Percentiles rank a stretch among this genome's conserved stretches.
Conservation (phyloP, 1,140 invertebrate species). For the Halesus radiatus region DNA sequence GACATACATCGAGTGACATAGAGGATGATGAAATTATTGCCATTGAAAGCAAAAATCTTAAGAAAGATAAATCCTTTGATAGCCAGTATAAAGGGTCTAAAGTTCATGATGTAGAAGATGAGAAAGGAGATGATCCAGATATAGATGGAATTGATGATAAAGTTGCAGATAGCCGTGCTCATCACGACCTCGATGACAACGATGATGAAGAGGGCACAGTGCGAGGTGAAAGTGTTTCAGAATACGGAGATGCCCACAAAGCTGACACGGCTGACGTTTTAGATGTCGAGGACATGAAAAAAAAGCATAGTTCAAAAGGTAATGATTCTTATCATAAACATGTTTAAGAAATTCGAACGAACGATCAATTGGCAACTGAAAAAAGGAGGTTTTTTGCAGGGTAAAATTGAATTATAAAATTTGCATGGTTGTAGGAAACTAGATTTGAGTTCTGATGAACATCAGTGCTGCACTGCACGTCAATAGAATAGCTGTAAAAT, state of each 20-base stretch:
- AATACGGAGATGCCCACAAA: conserved; percentile 64
- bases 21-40: conserved; percentile 36
- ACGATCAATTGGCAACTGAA: background rate
- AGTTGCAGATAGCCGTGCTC: background rate
- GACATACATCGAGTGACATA: conserved; percentile 21
- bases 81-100: conserved; percentile 15
- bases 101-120: conserved; percentile 45
- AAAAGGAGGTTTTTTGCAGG: conserved; percentile 4
- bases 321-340: conserved; percentile 30
- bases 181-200: conserved; percentile 59
- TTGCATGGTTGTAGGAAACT: conserved; percentile 11
- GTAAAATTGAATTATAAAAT: conserved; percentile 8
- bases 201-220: conserved; percentile 66
- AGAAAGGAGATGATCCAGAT: conserved; percentile 48
- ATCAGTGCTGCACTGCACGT: conserved; percentile 15
- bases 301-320: conserved; percentile 39
- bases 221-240: conserved; percentile 63
- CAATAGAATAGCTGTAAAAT: conserved; percentile 22
- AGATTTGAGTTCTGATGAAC: conserved; percentile 2
- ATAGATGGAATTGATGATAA: conserved; percentile 35
- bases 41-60: conserved; percentile 20
- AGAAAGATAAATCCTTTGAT: conserved; percentile 7
- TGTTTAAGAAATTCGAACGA: conserved; percentile 2
- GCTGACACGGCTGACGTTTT: conserved; percentile 62
- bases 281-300: conserved; percentile 61